Evolutionary conservation across 2,888 invertebrate genomes (phyloP), one percentile per base, ranked within the genome.

Genomic region (Oxystoma pomonae): DNA sequence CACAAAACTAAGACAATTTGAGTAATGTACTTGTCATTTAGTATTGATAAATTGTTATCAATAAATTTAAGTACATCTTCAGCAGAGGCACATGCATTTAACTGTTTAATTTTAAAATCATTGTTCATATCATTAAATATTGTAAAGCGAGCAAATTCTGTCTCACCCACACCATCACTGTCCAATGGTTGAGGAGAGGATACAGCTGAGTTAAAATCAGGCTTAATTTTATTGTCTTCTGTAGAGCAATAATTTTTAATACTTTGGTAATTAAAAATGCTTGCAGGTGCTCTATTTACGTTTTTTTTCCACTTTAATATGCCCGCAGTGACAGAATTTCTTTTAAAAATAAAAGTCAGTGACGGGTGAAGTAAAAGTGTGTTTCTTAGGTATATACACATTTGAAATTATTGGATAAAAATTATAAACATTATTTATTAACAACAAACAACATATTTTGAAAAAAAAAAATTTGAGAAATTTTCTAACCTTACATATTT

Each of bases 11-110:
- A 65, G 16, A 81, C 71, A 16, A 75, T 72, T 70, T 80, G 72
- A n/a, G 70, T 63, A 21, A 74, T 49, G 60, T 73, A 70, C 35
- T 68, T 65, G 59, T 67, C 64, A 5, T 60, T 66, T 51, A 69
- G 68, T 20, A 68, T 61, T 35, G 64, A 55, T 57, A 67, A 63
- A 66, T 77, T 68, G 55, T 73, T 69, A 12, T 69, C 73, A n/a
- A 80, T 67, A 62, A 79, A 69, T 60, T 73, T 71, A 64, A 81
- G 75, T n/a, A 80, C 74, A 58, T 77, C 77, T 70, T 80, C 76
- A 3, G 80, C 71, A 0, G 78, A 79, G 3, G 71, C 73, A 70
- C 77, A 77, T 49, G 71, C 65, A 65, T 76, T 77, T 58, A 81
- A 68, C 58, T 73, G 69, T 18, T 66, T 65, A 18, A 77, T 71